Percentiles rank a stretch among this genome's conserved stretches.
Evolutionary conservation across 2,888 invertebrate species (phyloP).

Genomic region (Pollenia amentaria): DNA sequence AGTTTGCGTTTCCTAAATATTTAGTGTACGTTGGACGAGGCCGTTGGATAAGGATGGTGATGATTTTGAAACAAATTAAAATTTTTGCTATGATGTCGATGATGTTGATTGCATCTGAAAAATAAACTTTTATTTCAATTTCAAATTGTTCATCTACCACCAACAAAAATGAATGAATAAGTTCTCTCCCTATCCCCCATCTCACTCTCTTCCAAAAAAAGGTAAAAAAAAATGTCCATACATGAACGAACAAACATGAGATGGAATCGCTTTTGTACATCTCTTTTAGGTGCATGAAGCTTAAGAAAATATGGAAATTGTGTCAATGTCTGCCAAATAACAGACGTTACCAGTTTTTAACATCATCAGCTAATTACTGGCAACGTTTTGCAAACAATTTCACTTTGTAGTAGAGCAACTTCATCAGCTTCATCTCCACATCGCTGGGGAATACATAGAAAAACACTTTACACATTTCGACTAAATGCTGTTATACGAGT

Average conservation of each 20-base stretch:
- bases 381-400: background rate
- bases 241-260: constrained; percentile 23
- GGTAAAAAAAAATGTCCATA: background rate
- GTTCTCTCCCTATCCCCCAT: too few relatives aligned
- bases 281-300: background rate
- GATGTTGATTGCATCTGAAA: background rate
- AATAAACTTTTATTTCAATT: constrained; percentile 33
- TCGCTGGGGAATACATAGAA: constrained; percentile 70
- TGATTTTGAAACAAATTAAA: constrained; percentile 1
- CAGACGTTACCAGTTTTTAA: constrained; percentile 38
- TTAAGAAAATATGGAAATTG: constrained; percentile 43
- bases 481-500: constrained; percentile 43
- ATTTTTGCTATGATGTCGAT: background rate
- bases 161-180: background rate
- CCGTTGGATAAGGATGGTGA: background rate
- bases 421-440: constrained; percentile 33
- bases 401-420: background rate
- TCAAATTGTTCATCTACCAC: constrained; percentile 32
- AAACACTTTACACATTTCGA: constrained; percentile 67
- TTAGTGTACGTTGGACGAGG: constrained; percentile 3
- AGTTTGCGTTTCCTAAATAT: constrained; percentile 55
- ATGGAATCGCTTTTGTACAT: background rate
- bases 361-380: constrained; percentile 1
- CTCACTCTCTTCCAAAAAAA: background rate
- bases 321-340: constrained; percentile 54